These are phyloP conservation scores for Nymphicus hollandicus DNA, from an alignment of 2,113 vertebrate species.

Conservation along the genomic window DNA sequence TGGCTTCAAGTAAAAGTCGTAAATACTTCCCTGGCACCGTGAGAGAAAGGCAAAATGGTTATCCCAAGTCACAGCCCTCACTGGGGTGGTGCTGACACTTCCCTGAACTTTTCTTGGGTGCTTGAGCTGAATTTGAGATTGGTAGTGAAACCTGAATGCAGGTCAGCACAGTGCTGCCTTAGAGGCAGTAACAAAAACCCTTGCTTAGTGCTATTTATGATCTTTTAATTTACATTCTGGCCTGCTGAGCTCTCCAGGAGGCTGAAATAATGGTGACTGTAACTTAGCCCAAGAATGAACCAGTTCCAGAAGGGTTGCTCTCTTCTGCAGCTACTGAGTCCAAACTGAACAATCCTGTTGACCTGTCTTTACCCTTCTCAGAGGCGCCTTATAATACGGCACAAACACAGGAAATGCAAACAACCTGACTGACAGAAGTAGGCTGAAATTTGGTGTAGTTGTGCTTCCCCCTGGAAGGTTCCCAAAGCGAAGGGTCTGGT, in stretches of 20 bases:
- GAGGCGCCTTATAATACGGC: background rate
- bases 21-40: background rate
- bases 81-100: background rate
- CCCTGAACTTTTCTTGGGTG: background rate
- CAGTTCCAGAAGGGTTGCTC: background rate
- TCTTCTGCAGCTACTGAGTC: slow-evolving; percentile 10
- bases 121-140: background rate
- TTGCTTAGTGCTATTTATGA: slow-evolving; percentile 1
- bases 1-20: background rate
- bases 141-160: background rate
- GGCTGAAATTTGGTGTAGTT: background rate
- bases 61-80: background rate
- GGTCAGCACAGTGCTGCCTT: background rate
- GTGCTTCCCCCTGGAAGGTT: background rate
- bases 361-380: slow-evolving; percentile 1
- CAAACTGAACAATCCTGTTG: background rate
- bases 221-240: slow-evolving; percentile 41
- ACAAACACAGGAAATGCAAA: background rate
- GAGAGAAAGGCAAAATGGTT: background rate
- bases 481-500: background rate
- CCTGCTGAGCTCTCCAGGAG: background rate
- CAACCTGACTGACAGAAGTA: background rate
- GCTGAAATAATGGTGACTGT: slow-evolving; percentile 20
- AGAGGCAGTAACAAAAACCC: background rate
- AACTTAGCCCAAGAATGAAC: slow-evolving; percentile 18